Conservation (phyloP, 2,113 vertebrate species). For the Entelurus aequoreus region DNA sequence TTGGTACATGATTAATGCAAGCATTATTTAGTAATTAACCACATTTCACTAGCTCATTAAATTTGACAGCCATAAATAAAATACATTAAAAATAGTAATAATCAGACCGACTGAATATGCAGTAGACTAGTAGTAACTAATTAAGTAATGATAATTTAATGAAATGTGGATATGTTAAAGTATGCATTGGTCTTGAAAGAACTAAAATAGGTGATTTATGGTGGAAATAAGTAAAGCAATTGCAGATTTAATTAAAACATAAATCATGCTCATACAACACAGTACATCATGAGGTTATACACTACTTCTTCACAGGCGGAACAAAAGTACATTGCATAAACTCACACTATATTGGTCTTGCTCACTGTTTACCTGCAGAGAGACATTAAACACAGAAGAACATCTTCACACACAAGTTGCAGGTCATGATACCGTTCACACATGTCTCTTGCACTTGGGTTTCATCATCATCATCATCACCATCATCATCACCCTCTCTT, state of each 20-base stretch:
- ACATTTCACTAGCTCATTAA: too few relatives aligned
- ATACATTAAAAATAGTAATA: too few relatives aligned
- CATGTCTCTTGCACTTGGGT: constrained; percentile 60
- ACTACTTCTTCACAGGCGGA: background rate
- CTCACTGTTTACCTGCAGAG: constrained; percentile 14
- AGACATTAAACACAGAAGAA: constrained; percentile 35
- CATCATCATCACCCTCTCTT: background rate
- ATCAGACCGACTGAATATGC: too few relatives aligned
- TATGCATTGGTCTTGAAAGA: background rate
- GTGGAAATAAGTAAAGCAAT: constrained; percentile 1
- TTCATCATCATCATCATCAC: constrained; percentile 57
- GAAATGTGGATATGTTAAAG: too few relatives aligned
- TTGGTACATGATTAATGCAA: too few relatives aligned
- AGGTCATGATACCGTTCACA: constrained; percentile 39
- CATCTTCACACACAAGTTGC: constrained; percentile 43
- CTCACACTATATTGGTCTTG: constrained; percentile 15
- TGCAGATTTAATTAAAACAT: constrained; percentile 8
- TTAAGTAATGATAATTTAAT: too few relatives aligned
- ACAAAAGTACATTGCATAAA: background rate
- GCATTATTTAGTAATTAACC: too few relatives aligned
- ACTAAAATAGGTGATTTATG: background rate
- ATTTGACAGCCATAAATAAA: too few relatives aligned
- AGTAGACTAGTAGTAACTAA: too few relatives aligned
- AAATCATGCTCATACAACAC: background rate
- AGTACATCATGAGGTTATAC: background rate